A percentile compares a stretch with the other conserved stretches of the same genome.
Conservation (phyloP, 2,888 invertebrate species). For the Lasioglossum figueresi region DNA sequence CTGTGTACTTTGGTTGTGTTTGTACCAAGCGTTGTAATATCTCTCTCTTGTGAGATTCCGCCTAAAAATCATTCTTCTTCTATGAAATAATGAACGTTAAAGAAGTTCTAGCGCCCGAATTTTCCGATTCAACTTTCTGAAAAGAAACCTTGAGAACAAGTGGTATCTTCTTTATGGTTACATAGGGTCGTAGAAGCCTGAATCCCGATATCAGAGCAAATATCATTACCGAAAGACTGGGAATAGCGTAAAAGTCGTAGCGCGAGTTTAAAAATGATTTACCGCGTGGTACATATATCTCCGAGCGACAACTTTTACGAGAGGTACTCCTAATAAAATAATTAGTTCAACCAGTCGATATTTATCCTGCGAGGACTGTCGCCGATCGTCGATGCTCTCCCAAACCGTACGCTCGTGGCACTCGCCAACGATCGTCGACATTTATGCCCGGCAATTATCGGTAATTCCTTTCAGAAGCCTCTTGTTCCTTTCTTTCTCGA, state of each 20-base stretch:
- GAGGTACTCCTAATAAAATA: not conserved
- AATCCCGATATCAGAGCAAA: not conserved
- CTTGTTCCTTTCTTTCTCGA: not conserved
- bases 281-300: not conserved
- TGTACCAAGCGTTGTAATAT: no score
- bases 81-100: no score
- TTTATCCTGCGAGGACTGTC: not conserved
- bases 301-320: not conserved
- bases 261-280: not conserved
- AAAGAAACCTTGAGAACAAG: not conserved
- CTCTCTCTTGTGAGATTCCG: no score
- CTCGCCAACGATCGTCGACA: slow-evolving; percentile 1
- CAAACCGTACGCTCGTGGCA: not conserved
- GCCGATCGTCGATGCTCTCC: not conserved
- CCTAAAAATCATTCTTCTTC: no score
- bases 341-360: not conserved
- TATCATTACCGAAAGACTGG: not conserved
- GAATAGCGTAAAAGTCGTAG: not conserved
- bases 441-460: not conserved
- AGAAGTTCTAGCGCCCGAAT: no score
- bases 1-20: no score
- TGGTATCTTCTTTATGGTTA: not conserved
- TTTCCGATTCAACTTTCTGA: not conserved
- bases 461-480: not conserved
- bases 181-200: not conserved